A percentile compares a stretch with the other conserved stretches of the same genome.
phyloP scores from a whole-genome alignment of 2,797 vertebrate genomes.

The Bucorvus abyssinicus region DNA sequence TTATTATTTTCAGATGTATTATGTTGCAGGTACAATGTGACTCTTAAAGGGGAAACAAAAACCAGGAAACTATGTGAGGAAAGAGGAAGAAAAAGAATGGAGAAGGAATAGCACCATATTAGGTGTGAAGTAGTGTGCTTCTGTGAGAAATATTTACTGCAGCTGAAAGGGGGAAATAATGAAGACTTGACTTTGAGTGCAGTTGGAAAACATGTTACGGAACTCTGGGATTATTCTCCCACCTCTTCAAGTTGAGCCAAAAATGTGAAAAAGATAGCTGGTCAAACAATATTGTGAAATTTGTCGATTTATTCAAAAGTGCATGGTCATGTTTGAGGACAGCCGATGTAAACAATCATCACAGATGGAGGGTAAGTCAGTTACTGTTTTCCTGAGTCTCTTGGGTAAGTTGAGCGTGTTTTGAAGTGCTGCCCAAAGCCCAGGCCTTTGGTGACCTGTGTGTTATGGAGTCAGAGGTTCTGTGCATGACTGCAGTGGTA shows the following conservation, averaged over 20 bases:
- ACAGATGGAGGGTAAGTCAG: background rate
- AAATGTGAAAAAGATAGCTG: conserved; percentile 28
- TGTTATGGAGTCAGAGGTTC: background rate
- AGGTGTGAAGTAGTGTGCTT: conserved; percentile 46
- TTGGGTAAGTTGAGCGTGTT: background rate
- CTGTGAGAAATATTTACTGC: conserved; percentile 49
- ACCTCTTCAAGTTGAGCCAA: conserved; percentile 34
- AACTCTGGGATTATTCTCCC: background rate
- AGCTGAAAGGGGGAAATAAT: conserved; percentile 41
- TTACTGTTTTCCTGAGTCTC: background rate
- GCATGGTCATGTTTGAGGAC: conserved; percentile 35
- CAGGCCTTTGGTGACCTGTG: background rate
- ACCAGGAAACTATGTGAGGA: conserved; percentile 63
- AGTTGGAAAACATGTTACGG: background rate
- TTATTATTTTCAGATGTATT: conserved; percentile 60
- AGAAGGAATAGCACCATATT: conserved; percentile 63
- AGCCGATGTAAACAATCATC: background rate
- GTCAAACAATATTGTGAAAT: conserved; percentile 55
- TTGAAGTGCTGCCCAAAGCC: conserved; percentile 16
- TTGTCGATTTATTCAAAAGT: conserved; percentile 40
- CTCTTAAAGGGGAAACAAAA: conserved; percentile 64
- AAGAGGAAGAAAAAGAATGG: conserved; percentile 70
- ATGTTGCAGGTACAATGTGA: conserved; percentile 56
- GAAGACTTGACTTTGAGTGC: background rate
- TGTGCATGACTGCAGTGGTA: background rate